phyloP scores from a whole-genome alignment of 2,797 vertebrate genomes.

The Catostomus latipinnis region DNA sequence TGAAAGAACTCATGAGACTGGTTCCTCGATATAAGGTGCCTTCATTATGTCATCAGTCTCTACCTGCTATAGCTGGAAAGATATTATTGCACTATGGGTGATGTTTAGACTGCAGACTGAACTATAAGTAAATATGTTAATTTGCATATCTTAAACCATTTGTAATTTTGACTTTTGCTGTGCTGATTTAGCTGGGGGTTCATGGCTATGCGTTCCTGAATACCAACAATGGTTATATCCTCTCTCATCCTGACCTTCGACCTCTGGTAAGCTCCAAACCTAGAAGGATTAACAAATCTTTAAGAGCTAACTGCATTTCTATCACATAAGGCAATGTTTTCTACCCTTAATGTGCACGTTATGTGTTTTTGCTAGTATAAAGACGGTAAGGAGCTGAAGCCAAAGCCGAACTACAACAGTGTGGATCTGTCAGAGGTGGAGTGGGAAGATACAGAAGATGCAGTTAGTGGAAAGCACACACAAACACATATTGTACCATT shows the following conservation, averaged over 20 bases:
- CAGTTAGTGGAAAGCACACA: slow-evolving; percentile 77
- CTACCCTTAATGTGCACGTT: background rate
- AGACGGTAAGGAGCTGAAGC: slow-evolving; percentile 91
- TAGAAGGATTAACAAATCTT: background rate
- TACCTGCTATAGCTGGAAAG: background rate
- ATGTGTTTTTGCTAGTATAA: slow-evolving; percentile 82
- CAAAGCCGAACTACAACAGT: slow-evolving; percentile 97
- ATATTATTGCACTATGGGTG: no score
- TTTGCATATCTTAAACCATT: no score
- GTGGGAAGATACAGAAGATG: slow-evolving; percentile 90
- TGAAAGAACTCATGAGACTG: slow-evolving; percentile 91
- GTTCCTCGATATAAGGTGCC: slow-evolving; percentile 91
- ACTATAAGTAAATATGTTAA: no score
- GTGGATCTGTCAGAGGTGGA: slow-evolving; percentile 96
- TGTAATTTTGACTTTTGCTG: no score
- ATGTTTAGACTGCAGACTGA: no score
- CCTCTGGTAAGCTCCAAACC: slow-evolving; percentile 82
- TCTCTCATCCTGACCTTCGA: slow-evolving; percentile 93
- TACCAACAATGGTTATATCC: slow-evolving; percentile 97
- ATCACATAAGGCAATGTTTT: background rate
- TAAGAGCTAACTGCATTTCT: background rate
- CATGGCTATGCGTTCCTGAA: slow-evolving; percentile 94
- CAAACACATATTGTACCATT: slow-evolving; percentile 9
- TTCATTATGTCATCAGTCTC: background rate
- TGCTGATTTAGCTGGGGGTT: slow-evolving; percentile 83